These are phyloP conservation scores for Leptoteleia sp. DNA, from an alignment of 1,140 invertebrate genomes.

Conservation along the genomic window DNA sequence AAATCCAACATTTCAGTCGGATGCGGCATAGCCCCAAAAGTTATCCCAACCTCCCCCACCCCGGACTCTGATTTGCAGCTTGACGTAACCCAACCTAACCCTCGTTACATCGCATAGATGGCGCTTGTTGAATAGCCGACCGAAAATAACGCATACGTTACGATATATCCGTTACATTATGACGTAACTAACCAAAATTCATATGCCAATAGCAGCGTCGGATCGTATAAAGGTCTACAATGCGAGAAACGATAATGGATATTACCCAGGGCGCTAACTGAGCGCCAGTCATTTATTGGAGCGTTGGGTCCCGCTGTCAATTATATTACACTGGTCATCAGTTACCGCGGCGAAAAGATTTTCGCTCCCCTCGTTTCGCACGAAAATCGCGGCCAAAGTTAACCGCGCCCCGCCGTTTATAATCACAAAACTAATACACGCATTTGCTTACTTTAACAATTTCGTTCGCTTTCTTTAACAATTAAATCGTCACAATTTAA, in stretches of 20 bases:
- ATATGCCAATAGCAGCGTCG: conserved; percentile 36
- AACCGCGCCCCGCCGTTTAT: too few species aligned
- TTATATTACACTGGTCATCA: conserved; percentile 23
- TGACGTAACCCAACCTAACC: conserved; percentile 4
- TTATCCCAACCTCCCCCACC: conserved; percentile 2
- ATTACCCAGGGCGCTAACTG: conserved; percentile 22
- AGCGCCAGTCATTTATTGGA: conserved; percentile 25
- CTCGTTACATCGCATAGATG: conserved; percentile 18
- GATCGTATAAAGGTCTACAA: conserved; percentile 6
- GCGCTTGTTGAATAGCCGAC: conserved; percentile 23
- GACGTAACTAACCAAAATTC: conserved; percentile 48
- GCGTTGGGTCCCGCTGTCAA: conserved; percentile 20
- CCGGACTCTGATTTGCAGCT: too few species aligned
- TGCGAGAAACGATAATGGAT: conserved; percentile 43
- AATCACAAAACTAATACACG: too few species aligned
- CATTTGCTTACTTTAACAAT: too few species aligned
- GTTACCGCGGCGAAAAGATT: neutral
- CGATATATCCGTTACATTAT: conserved; percentile 22
- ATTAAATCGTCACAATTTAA: too few species aligned
- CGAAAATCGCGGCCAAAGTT: too few species aligned
- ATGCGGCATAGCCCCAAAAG: conserved; percentile 1
- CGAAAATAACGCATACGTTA: conserved; percentile 25
- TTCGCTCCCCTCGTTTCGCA: too few species aligned
- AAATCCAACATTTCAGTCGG: conserved; percentile 3
- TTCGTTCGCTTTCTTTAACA: too few species aligned